These are phyloP conservation scores for Synanthedon vespiformis DNA, from an alignment of 2,888 invertebrate species.

Conservation along the genomic window DNA sequence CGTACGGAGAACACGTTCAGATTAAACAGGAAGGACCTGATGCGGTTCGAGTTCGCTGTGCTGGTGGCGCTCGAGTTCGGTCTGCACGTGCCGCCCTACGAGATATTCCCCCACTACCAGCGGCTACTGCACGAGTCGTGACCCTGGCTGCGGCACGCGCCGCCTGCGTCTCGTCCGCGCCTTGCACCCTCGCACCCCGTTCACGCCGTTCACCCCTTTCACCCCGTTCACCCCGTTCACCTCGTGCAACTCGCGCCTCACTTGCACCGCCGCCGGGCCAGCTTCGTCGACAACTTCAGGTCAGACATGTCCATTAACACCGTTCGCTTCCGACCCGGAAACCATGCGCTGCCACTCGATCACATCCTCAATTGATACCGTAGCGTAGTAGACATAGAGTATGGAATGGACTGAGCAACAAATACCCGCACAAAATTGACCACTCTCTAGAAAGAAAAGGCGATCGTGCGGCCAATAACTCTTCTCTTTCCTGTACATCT, in stretches of 20 bases:
- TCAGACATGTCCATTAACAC: slow-evolving; percentile 4
- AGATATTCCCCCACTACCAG: slow-evolving; percentile 95
- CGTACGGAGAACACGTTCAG: slow-evolving; percentile 92
- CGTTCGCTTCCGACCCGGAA: background rate
- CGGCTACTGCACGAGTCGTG: slow-evolving; percentile 92
- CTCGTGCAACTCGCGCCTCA: slow-evolving; percentile 7
- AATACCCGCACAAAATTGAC: no score
- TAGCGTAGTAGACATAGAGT: no score
- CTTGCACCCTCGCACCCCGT: slow-evolving; percentile 2
- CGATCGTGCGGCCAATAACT: no score
- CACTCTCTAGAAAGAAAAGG: no score
- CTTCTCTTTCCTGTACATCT: no score
- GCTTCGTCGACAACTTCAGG: slow-evolving; percentile 44
- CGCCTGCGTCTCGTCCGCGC: slow-evolving; percentile 12
- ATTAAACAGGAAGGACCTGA: slow-evolving; percentile 88
- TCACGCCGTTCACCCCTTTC: no score
- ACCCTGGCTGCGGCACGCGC: slow-evolving; percentile 37
- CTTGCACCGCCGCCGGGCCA: slow-evolving; percentile 36
- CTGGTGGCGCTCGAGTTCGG: slow-evolving; percentile 95
- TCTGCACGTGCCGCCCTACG: slow-evolving; percentile 90
- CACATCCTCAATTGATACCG: no score
- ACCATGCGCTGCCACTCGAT: no score
- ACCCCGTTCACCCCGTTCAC: no score
- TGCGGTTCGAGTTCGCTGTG: slow-evolving; percentile 94
- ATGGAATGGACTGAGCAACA: no score